Conservation (phyloP, 2,797 vertebrate species). For the Acestrorhynchus altus region DNA sequence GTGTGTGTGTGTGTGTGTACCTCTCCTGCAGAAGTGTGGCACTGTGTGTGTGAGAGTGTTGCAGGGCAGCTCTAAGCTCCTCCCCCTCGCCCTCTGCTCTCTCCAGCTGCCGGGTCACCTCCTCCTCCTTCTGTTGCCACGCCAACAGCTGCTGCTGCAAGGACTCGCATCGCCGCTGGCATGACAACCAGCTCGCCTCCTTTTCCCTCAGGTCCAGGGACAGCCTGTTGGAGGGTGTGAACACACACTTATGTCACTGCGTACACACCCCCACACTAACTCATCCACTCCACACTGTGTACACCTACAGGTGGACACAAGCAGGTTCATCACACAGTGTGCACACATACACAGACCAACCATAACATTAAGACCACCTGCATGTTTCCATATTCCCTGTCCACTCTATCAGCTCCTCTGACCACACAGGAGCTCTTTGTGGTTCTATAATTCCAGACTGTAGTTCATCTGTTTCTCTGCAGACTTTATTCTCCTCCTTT, state of each 20-base stretch:
- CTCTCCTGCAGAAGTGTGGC: slow-evolving; percentile 80
- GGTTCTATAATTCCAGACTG: no score
- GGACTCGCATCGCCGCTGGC: slow-evolving; percentile 79
- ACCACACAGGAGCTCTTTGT: no score
- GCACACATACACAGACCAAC: no score
- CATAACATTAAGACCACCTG: no score
- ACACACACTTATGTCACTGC: slow-evolving; percentile 22
- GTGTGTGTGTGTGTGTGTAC: slow-evolving; percentile 62
- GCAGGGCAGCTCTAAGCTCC: slow-evolving; percentile 72
- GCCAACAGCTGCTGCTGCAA: slow-evolving; percentile 82
- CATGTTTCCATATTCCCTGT: no score
- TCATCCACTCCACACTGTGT: neutral
- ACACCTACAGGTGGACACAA: no score
- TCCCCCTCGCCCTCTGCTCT: slow-evolving; percentile 78
- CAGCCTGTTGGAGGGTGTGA: slow-evolving; percentile 74
- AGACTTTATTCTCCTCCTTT: no score
- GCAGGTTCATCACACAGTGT: no score
- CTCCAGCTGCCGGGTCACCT: slow-evolving; percentile 72
- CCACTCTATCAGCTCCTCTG: no score
- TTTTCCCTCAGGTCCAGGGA: slow-evolving; percentile 83
- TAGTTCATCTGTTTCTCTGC: no score
- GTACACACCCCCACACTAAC: slow-evolving; percentile 12
- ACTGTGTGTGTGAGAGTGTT: slow-evolving; percentile 64
- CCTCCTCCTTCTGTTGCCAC: slow-evolving; percentile 81
- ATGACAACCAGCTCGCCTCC: slow-evolving; percentile 80